Base-by-base conservation (phyloP, 2,113 vertebrate species). In the Notarius quadriscutis region DNA sequence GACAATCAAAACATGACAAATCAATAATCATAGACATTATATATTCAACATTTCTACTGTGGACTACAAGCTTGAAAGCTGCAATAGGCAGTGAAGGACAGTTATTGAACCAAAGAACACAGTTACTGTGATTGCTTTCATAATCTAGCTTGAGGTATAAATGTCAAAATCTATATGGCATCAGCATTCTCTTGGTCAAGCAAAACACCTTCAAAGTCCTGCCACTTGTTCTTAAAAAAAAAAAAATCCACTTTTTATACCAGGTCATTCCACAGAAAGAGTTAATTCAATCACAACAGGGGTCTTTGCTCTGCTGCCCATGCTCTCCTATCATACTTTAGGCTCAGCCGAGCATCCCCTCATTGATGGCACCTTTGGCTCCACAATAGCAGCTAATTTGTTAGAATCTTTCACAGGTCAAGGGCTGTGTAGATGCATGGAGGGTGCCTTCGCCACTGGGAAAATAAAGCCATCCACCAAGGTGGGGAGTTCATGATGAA, bases 401-500 rank as follows among this genome's bases (percentile, higher is more conserved):
- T 99, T 99, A 97, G 97, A 98, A 98, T 98, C 97, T 97, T 98
- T 98, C 96, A 98, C 98, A 99, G 98, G 97, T 99, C 98, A 99
- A 96, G 95, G 96, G 96, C 97, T 98, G 95, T 92, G 89, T 95
- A 96, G 95, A 96, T 96, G 95, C 95, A 95, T 96, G 93, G 96
- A 96, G 96, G 96, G 96, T 91, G 91, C 96, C 93, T 90, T 30
- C 90, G 93, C 96, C 97, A 94, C 88, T 88, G 90, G 95, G 95
- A 95, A 98, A 98, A 99, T 99, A 97, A 98, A 99, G 97, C 95
- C 96, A 95, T 98, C 96, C 97, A 95, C 95, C 12, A 90, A 93
- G 91, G 90, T 91, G 91, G 90, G 83, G 85, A 84, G 85, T 60
- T 81, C 10, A 50, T 80, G 85, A 89, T 84, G 79, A 79, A 82